Percentiles rank a stretch among this genome's conserved stretches.
Evolutionary conservation across 2,888 invertebrate species (phyloP).

Genomic region (Salpingus planirostris): DNA sequence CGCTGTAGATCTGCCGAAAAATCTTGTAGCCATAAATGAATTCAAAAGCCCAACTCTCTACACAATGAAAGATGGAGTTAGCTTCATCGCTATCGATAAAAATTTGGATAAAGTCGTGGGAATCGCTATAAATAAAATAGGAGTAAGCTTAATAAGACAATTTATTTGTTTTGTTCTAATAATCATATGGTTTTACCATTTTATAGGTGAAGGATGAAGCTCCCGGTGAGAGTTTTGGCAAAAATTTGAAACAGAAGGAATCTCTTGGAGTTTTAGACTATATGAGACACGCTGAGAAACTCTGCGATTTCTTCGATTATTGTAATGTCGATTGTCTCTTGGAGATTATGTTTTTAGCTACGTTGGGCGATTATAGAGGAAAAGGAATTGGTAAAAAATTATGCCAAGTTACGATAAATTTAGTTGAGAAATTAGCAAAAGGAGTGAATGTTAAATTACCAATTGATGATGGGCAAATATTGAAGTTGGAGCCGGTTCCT

Average conservation of each 20-base stretch:
- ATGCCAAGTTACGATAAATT: conserved; percentile 46
- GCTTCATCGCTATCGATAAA: conserved; percentile 52
- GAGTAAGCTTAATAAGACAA: no score
- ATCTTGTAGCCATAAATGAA: conserved; percentile 52
- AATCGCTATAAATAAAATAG: conserved; percentile 43
- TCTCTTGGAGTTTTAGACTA: conserved; percentile 52
- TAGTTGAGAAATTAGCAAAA: conserved; percentile 37
- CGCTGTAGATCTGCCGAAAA: conserved; percentile 49
- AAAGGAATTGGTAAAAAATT: conserved; percentile 48
- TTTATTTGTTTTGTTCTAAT: no score
- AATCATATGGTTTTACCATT: no score
- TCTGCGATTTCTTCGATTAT: conserved; percentile 10
- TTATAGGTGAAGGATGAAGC: no score
- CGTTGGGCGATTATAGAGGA: conserved; percentile 44
- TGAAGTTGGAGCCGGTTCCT: conserved; percentile 37
- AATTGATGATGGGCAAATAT: conserved; percentile 13
- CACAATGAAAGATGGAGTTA: conserved; percentile 55
- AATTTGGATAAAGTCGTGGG: conserved; percentile 49
- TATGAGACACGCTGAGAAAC: conserved; percentile 55
- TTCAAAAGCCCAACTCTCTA: conserved; percentile 51
- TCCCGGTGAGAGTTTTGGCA: no score
- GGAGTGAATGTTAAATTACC: conserved; percentile 22
- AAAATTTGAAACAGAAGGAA: conserved; percentile 48
- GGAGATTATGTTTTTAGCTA: conserved; percentile 61
- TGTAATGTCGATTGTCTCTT: conserved; percentile 47